These are phyloP conservation scores for Nephrocerus scutellatus DNA, from an alignment of 2,888 invertebrate species.

Conservation along the genomic window DNA sequence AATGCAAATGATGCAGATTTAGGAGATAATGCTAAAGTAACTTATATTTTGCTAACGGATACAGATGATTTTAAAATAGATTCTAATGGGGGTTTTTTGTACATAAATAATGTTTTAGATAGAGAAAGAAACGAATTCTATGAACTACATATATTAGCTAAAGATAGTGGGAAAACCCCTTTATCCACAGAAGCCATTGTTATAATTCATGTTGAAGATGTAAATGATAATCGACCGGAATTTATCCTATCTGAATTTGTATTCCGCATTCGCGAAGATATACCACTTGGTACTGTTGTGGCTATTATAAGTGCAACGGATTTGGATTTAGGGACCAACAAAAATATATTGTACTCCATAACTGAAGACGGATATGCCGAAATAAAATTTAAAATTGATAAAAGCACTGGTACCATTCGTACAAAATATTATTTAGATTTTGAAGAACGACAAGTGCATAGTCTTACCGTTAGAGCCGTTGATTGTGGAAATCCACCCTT, in stretches of 20 bases:
- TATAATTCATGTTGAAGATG: slow-evolving; percentile 75
- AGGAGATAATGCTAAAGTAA: slow-evolving; percentile 71
- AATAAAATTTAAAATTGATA: slow-evolving; percentile 76
- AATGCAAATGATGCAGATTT: slow-evolving; percentile 79
- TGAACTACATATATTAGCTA: slow-evolving; percentile 70
- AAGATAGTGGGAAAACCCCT: slow-evolving; percentile 59
- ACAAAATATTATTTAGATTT: slow-evolving; percentile 75
- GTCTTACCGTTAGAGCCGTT: slow-evolving; percentile 73
- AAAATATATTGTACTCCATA: slow-evolving; percentile 72
- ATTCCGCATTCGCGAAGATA: slow-evolving; percentile 84
- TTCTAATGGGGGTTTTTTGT: slow-evolving; percentile 65
- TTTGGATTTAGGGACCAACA: slow-evolving; percentile 77
- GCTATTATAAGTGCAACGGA: slow-evolving; percentile 76
- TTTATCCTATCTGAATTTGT: slow-evolving; percentile 70
- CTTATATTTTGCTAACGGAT: slow-evolving; percentile 66
- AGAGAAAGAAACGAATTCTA: slow-evolving; percentile 77
- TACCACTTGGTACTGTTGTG: slow-evolving; percentile 80
- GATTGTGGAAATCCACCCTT: slow-evolving; percentile 80
- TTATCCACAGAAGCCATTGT: slow-evolving; percentile 77
- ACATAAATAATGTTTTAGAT: slow-evolving; percentile 70
- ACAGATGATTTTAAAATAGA: slow-evolving; percentile 75
- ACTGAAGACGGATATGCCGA: slow-evolving; percentile 61
- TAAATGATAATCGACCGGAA: slow-evolving; percentile 81
- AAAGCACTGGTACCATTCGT: slow-evolving; percentile 76
- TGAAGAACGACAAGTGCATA: slow-evolving; percentile 83